Conservation (phyloP, 2,888 invertebrate genomes). For the Drosophila nr. fundita region DNA sequence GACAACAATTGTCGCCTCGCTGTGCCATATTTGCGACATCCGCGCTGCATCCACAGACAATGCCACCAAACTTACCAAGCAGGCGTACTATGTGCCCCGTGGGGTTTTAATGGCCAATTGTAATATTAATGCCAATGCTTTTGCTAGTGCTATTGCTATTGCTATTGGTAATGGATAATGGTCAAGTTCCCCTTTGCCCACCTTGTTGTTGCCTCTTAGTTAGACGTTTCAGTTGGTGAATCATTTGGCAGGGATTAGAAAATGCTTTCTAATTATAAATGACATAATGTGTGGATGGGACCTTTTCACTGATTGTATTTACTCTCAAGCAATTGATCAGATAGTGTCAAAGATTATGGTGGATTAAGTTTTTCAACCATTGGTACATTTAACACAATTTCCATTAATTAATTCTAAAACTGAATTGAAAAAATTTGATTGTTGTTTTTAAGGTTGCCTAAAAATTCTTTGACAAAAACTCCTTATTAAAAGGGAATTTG, state of each 20-base stretch:
- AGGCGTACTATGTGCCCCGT: slow-evolving; percentile 47
- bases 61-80: slow-evolving; percentile 27
- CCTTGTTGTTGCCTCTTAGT: slow-evolving; percentile 11
- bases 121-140: slow-evolving; percentile 23
- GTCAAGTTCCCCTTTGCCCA: slow-evolving; percentile 7
- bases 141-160: slow-evolving; percentile 17
- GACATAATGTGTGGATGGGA: slow-evolving; percentile 48
- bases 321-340: not conserved
- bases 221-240: slow-evolving; percentile 34
- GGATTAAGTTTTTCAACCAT: not conserved
- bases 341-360: not conserved
- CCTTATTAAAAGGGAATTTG: not conserved
- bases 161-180: slow-evolving; percentile 35
- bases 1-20: slow-evolving; percentile 82
- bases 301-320: not conserved
- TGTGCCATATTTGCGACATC: slow-evolving; percentile 80
- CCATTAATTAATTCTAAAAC: not conserved
- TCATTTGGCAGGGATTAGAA: slow-evolving; percentile 56
- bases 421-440: not conserved
- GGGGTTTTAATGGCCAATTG: slow-evolving; percentile 37
- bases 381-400: not conserved
- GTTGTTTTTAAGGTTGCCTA: not conserved
- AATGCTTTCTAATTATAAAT: slow-evolving; percentile 57
- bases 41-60: slow-evolving; percentile 46
- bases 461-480: not conserved